These are phyloP conservation scores for Dryomyza anilis DNA, from an alignment of 2,888 invertebrate species.

Conservation along the genomic window DNA sequence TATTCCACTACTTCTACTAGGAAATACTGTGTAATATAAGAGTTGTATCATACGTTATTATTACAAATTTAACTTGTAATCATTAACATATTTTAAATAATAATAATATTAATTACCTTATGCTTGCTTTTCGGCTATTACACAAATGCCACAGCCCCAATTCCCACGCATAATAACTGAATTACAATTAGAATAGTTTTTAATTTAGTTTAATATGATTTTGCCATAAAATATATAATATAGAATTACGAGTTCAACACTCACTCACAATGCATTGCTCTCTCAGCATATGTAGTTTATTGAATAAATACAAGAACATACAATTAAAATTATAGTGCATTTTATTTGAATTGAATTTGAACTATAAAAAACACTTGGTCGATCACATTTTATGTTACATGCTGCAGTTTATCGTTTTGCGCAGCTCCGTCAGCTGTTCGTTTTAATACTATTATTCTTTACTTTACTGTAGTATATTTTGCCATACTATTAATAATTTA, in stretches of 20 bases:
- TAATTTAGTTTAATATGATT: constrained; percentile 17
- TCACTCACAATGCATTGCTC: too few species aligned
- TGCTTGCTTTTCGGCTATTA: background rate
- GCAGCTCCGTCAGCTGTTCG: too few species aligned
- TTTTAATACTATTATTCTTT: too few species aligned
- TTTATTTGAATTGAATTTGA: background rate
- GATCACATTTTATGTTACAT: too few species aligned
- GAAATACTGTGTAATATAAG: constrained; percentile 12
- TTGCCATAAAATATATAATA: constrained; percentile 26
- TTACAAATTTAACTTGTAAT: constrained; percentile 8
- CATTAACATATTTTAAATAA: background rate
- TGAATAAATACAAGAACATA: constrained; percentile 11
- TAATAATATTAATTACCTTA: background rate
- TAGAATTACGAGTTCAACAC: background rate
- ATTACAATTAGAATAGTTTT: constrained; percentile 16
- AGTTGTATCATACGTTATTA: constrained; percentile 16
- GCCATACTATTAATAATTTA: too few species aligned
- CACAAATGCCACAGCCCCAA: background rate
- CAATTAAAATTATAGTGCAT: background rate
- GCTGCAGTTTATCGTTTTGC: too few species aligned
- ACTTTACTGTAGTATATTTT: too few species aligned
- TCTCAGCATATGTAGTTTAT: constrained; percentile 18
- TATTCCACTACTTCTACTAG: constrained; percentile 1
- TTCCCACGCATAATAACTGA: background rate
- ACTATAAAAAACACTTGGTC: background rate